Conservation (phyloP, 2,113 vertebrate genomes). For the Romanogobio albipinnatus region DNA sequence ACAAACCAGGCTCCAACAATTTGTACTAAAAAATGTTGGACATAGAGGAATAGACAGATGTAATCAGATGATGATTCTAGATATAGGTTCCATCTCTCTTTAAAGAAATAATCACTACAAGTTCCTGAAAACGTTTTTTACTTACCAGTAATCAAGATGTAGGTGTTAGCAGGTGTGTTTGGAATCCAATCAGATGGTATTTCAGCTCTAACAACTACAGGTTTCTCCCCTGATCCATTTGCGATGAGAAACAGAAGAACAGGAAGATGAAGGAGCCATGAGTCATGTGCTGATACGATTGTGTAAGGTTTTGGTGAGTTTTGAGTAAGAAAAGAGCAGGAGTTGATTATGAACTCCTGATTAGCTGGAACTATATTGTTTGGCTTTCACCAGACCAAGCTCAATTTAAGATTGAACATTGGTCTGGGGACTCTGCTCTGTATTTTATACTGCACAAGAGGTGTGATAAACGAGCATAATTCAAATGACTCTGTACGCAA, state of each 20-base stretch:
- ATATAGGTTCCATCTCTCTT: neutral
- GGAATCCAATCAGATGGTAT: slow-evolving; percentile 54
- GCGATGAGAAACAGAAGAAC: neutral
- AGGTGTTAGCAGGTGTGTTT: slow-evolving; percentile 56
- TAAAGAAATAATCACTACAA: neutral
- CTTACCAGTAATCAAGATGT: slow-evolving; percentile 65
- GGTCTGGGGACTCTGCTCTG: too few relatives aligned
- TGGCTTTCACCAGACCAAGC: too few relatives aligned
- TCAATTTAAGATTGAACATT: too few relatives aligned
- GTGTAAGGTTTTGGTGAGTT: neutral
- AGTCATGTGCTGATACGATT: neutral
- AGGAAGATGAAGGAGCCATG: neutral
- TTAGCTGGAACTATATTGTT: neutral
- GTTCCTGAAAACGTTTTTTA: neutral
- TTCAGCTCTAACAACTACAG: neutral
- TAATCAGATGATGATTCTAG: too few relatives aligned
- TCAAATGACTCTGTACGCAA: too few relatives aligned
- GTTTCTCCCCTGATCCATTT: slow-evolving; percentile 29
- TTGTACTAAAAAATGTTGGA: too few relatives aligned
- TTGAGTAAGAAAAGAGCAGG: neutral
- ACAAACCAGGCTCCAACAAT: too few relatives aligned
- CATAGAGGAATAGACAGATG: too few relatives aligned
- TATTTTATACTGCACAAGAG: too few relatives aligned
- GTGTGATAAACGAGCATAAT: too few relatives aligned
- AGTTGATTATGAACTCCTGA: neutral